Conservation (phyloP, 2,113 vertebrate species). For the Athene noctua region DNA sequence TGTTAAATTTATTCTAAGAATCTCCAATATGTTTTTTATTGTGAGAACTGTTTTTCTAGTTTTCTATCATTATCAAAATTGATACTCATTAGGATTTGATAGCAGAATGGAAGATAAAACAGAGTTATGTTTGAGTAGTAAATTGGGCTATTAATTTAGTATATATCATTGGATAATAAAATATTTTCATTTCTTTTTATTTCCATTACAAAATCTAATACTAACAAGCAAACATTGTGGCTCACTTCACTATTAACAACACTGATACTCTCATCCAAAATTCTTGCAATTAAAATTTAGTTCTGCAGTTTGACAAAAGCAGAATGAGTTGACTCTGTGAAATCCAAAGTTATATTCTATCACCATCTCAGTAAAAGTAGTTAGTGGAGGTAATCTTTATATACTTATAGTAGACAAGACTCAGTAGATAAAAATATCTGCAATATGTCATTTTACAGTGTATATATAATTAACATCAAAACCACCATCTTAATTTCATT, state of each 20-base stretch:
- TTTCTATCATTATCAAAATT: not conserved
- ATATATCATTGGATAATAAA: constrained; percentile 2
- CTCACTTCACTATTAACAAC: not conserved
- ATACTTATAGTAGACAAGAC: not conserved
- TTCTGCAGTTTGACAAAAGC: not conserved
- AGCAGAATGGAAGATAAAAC: not conserved
- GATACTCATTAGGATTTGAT: not conserved
- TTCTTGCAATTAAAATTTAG: not conserved
- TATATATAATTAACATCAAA: not conserved
- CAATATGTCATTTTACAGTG: not conserved
- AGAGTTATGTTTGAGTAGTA: not conserved
- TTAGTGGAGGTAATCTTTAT: not conserved
- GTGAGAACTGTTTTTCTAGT: not conserved
- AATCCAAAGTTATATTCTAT: not conserved
- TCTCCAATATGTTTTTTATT: not conserved
- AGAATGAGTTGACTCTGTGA: not conserved
- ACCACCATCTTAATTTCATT: not conserved
- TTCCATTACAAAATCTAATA: not conserved
- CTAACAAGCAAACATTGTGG: not conserved
- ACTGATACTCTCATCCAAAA: not conserved
- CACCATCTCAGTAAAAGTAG: not conserved
- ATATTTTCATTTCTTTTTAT: not conserved
- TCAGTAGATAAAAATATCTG: not conserved
- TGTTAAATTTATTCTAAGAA: not conserved
- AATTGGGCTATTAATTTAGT: constrained; percentile 18